A percentile compares a stretch with the other conserved stretches of the same genome.
phyloP scores from a whole-genome alignment of 1,140 invertebrate species.

The Cheumatopsyche charites region DNA sequence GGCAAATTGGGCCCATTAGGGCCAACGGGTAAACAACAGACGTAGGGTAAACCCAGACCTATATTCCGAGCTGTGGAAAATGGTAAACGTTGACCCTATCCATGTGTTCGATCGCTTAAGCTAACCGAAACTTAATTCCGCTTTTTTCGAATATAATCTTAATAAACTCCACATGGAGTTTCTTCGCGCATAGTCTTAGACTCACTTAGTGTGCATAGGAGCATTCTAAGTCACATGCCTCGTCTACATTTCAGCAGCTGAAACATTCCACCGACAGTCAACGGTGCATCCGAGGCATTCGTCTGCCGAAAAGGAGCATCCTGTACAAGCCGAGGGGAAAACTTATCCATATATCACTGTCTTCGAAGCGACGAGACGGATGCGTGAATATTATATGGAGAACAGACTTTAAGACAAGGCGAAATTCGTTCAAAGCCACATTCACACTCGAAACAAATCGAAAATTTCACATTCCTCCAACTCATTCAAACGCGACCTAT shows the following conservation, averaged over 20 bases:
- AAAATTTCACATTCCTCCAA: too few relatives aligned
- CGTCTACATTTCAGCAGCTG: neutral
- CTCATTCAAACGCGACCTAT: too few relatives aligned
- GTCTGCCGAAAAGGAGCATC: too few relatives aligned
- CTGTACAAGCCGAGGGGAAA: neutral
- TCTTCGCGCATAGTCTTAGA: neutral
- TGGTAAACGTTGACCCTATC: conserved; percentile 22
- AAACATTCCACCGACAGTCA: too few relatives aligned
- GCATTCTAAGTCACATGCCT: neutral
- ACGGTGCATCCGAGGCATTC: too few relatives aligned
- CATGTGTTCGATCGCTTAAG: neutral
- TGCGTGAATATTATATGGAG: conserved; percentile 21
- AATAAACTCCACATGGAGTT: neutral
- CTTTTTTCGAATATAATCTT: too few relatives aligned
- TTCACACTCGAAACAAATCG: too few relatives aligned
- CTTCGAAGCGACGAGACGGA: neutral
- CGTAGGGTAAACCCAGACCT: neutral
- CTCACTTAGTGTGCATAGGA: too few relatives aligned
- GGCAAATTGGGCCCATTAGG: conserved; percentile 19
- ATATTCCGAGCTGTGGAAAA: neutral
- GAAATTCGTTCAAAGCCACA: too few relatives aligned
- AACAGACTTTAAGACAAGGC: conserved; percentile 11
- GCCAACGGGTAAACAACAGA: conserved; percentile 18
- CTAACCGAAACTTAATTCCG: too few relatives aligned
- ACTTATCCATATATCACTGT: conserved; percentile 23